These are phyloP conservation scores for Ophiodon elongatus DNA, from an alignment of 2,113 vertebrate species.

Conservation along the genomic window DNA sequence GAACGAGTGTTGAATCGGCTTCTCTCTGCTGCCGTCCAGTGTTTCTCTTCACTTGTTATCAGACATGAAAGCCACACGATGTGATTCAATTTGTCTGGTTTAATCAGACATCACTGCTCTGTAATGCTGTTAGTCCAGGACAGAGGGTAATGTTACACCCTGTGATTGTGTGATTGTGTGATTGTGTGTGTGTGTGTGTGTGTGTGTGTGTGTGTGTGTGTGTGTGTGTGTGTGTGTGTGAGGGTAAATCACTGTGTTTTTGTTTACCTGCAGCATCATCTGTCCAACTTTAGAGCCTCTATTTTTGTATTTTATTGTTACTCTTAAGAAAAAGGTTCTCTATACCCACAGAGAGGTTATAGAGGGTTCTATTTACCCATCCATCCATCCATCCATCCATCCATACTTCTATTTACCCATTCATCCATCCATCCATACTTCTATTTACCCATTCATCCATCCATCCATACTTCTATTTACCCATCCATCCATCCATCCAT, in stretches of 20 bases:
- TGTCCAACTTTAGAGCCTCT: neutral
- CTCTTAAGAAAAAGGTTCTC: no score
- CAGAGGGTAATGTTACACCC: conserved; percentile 32
- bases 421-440: no score
- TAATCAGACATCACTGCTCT: conserved; percentile 55
- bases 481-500: no score
- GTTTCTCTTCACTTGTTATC: conserved; percentile 41
- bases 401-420: no score
- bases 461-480: no score
- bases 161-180: no score
- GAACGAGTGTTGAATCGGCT: neutral
- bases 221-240: conserved; percentile 24
- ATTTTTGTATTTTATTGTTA: neutral
- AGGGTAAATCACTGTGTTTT: neutral
- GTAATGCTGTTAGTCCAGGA: conserved; percentile 56
- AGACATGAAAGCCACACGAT: conserved; percentile 51
- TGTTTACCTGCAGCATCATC: conserved; percentile 20
- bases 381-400: no score
- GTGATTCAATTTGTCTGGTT: conserved; percentile 62
- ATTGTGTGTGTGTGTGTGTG: conserved; percentile 33
- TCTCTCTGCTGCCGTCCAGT: neutral
- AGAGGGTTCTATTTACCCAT: no score
- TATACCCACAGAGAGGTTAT: no score
- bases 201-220: conserved; percentile 13
- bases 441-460: no score